Evolutionary conservation across 2,888 invertebrate species (phyloP), one percentile per base, ranked within the genome.

Genomic region (Polia nebulosa): DNA sequence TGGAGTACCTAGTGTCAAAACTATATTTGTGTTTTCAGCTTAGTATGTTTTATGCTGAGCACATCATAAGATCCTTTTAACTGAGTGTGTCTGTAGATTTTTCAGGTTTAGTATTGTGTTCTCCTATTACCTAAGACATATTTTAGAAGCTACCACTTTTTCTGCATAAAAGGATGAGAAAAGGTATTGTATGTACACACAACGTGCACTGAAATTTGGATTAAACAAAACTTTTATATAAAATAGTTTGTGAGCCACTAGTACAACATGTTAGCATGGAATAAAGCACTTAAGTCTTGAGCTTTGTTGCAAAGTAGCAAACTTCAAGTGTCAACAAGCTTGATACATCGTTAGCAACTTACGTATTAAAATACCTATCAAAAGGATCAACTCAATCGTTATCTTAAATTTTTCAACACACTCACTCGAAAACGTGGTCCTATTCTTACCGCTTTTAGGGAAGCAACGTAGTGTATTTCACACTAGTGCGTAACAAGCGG

Each of bases 61-160:
- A 27, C 20, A 20, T 44, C 51, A 64, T 52, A 52, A 69, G 63
- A 69, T 73, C 32, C 74, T 73, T 73, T 39, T 53, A 69, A 39
- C 44, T 15, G 7, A 20, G 11, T 39, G 11, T 61, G 20, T 27
- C 45, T 20, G 29, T 44, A 39, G 9, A 25, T 44, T 62, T 69
- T 68, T 72, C 41, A 44, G 51, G 17, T 45, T 25, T 3, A 51
- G 6, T 25, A 6, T 22, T 29, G 15, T 22, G 2, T 13, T 51
- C 41, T 49, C 9, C 15, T 27, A 39, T 2, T n/a, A n/a, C n/a
- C n/a, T 34, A 3, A 51, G n/a, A 11, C 41, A 34, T 20, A 34
- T 17, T 11, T 41, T 20, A 32, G 32, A 13, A 1, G 13, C 7
- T 66, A 44, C n/a, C n/a, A n/a, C n/a, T 39, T 17, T 13, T 11